Conservation (phyloP, 2,113 vertebrate genomes). For the Marcusenius ussheri region DNA sequence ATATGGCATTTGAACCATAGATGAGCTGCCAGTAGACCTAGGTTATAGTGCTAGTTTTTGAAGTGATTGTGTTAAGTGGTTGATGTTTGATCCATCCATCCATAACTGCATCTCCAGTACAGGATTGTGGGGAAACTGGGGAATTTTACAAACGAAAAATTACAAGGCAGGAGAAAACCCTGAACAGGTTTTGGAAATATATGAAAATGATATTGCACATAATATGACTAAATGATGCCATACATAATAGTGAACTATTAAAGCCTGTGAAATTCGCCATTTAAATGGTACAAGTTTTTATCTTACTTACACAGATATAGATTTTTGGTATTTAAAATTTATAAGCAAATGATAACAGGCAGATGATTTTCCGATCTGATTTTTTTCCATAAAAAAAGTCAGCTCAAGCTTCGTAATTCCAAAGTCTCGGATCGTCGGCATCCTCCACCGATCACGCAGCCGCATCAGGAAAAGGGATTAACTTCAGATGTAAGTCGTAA, state of each 20-base stretch:
- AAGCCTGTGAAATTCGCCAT: background rate
- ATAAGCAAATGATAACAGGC: background rate
- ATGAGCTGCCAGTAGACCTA: background rate
- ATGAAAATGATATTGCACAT: background rate
- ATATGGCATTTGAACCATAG: background rate
- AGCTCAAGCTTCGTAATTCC: background rate
- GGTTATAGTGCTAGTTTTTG: background rate
- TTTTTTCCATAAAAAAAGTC: background rate
- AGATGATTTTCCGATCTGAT: background rate
- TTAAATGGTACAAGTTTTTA: background rate
- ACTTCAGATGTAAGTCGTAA: constrained; percentile 34
- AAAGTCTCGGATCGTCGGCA: background rate
- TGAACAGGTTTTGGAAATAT: background rate
- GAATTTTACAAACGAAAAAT: background rate
- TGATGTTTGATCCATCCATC: background rate
- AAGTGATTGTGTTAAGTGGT: background rate
- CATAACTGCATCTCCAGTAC: background rate
- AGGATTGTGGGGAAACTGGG: background rate
- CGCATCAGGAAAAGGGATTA: constrained; percentile 27
- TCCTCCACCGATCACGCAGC: background rate
- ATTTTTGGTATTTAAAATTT: background rate
- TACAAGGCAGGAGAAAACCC: background rate
- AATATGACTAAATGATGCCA: background rate
- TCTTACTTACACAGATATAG: background rate
- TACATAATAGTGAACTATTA: background rate